Evolutionary conservation across 2,797 vertebrate species (phyloP), one percentile per base, ranked within the genome.

Genomic region (Petrocephalus sullivani): DNA sequence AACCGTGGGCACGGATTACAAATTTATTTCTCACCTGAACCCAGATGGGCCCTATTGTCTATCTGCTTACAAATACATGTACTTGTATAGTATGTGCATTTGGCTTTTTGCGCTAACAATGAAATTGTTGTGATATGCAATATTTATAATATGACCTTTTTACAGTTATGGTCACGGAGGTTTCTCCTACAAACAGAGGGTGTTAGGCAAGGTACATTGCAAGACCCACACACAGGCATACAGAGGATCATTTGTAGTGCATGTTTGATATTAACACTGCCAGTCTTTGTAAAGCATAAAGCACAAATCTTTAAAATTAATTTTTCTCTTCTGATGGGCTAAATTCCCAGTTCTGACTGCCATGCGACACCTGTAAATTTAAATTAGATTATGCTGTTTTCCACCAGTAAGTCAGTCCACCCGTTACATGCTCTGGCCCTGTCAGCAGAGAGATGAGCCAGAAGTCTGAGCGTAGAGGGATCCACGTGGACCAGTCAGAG

Each of bases 401-500:
- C 12, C 28, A 71, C 37, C 37, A 5, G 16, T 57, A 9, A 19
- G 41, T 10, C 54, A 89, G 90, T 16, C 28, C 37, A 9, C 14
- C 28, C 81, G 64, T 57, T 58, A 21, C 71, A 81, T 28, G 16
- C 46, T 58, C 60, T 33, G 58, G 21, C 67, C 16, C 37, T 87
- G 49, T 84, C 92, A 93, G 91, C 92, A 90, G 92, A 94, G 95
- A 94, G 60, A 99, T 99, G 98, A 99, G 94, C 94, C 97, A 98
- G 92, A 97, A 98, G 88, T 96, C 97, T 0, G 98, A 98, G 92
- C 96, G 98, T 61, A 93, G 98, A 56, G 98, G 97, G 88, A 99
- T 99, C 94, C 98, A 99, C 3, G 97, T 99, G 90, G 98, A 99
- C 93, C 98, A 99, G 53, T 99, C 98, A 0, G 98, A 99, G 91